Conservation (phyloP, 2,888 invertebrate species). For the Mesorhabditis spiculigera region DNA sequence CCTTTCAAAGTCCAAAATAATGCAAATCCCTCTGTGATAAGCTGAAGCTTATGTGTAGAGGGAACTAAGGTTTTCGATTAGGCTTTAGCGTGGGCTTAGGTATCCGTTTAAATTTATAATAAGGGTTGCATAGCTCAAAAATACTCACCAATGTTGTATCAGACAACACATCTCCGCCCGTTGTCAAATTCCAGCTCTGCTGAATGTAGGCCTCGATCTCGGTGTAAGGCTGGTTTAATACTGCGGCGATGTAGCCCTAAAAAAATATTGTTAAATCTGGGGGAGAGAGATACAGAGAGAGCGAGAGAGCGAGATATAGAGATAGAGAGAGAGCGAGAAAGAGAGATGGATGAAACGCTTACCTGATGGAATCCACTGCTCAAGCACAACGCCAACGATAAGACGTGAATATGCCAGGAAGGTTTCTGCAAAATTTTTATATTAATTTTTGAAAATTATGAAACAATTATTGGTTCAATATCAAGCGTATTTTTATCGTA, state of each 20-base stretch:
- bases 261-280: background rate
- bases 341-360: background rate
- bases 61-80: background rate
- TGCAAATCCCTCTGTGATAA: too few relatives aligned
- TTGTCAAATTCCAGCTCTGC: constrained; percentile 29
- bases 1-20: too few relatives aligned
- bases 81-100: background rate
- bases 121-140: background rate
- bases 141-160: constrained; percentile 31
- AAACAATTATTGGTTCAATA: too few relatives aligned
- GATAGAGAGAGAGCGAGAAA: too few relatives aligned
- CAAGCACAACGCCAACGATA: constrained; percentile 40
- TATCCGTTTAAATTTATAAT: background rate
- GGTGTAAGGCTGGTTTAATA: constrained; percentile 43
- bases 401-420: constrained; percentile 38
- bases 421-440: constrained; percentile 34
- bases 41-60: too few relatives aligned
- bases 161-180: constrained; percentile 23
- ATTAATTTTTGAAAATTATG: too few relatives aligned
- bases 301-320: too few relatives aligned
- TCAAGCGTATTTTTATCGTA: too few relatives aligned
- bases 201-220: constrained; percentile 43
- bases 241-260: constrained; percentile 44
- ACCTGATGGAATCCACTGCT: constrained; percentile 45
- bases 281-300: too few relatives aligned